Evolutionary conservation across 2,888 invertebrate genomes (phyloP), one percentile per base, ranked within the genome.

Genomic region (Drosophila austrosaltans): DNA sequence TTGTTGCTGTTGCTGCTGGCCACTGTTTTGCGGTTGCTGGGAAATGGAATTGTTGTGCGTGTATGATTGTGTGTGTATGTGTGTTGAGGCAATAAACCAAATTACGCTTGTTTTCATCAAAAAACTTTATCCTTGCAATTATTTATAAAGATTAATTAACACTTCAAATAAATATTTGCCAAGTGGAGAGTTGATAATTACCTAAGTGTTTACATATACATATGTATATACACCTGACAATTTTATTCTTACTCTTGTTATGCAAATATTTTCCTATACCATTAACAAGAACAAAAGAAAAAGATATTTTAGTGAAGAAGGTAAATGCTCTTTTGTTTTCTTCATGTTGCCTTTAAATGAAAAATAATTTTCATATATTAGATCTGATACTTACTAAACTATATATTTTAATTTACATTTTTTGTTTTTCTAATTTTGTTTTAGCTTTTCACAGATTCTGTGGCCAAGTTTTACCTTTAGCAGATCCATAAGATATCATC

Each of bases 111-210:
- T 78, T 81, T 79, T 80, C 84, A 79, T 80, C 87, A 79, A 80
- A 87, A 85, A 86, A 86, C 76, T 86, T 86, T 88, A 73, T 76
- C 72, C 79, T 69, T 54, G 75, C 87, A 86, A 88, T 86, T 86
- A 86, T 86, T 88, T 86, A 84, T 80, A 76, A 81, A 78, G 89
- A 88, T 86, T 86, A 86, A 88, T 86, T 86, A 88, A 88, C 85
- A 86, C 85, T 86, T 86, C 75, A 75, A 83, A 83, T 81, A 88
- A 88, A 88, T 88, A 88, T 88, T 86, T 83, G 70, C 75, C 76
- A 75, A 66, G 36, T 78, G 78, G 70, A 71, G 71, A 70, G 58
- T 65, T 81, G 77, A 77, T 86, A 88, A 88, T 86, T 88, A 78
- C 72, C 72, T 67, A 76, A 78, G 74, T 66, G 76, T 61, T 62